Evolutionary conservation across 2,113 vertebrate species (phyloP), one percentile per base, ranked within the genome.

Genomic region (Hyla sarda): DNA sequence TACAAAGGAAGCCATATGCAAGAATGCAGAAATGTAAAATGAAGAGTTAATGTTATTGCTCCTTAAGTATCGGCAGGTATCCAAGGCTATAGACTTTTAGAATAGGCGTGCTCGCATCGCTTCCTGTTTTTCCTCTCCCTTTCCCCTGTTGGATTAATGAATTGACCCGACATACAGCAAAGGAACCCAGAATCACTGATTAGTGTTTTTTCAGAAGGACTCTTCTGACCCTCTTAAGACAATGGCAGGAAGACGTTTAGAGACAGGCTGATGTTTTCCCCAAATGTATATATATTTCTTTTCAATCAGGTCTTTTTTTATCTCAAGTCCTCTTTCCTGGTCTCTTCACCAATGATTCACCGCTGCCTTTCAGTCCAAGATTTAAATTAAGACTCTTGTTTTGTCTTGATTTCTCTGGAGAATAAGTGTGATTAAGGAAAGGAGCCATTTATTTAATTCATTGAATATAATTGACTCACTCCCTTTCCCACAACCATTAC

Each of bases 71-170:
- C 76, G 65, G 77, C 84, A 86, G 84, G 84, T 86, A 86, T 86
- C 75, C 76, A 80, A 80, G 65, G 52, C 47, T 28, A 71, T 21
- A 86, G 76, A 25, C 84, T 72, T 78, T 72, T 80, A 79, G 75
- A 21, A 32, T 23, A 28, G 84, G 84, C 71, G 84, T 86, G 77
- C 77, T 47, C 67, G 30, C 50, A 86, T 9, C 2, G 17, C 60
- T 81, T 86, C 84, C 84, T 86, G 84, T 86, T 86, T 86, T 86
- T 86, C 77, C 76, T 86, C 84, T 86, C 76, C 84, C 84, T 86
- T 86, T 86, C 84, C 84, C 77, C 69, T 86, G 32, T 71, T 54
- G 62, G 77, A 86, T 81, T 81, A 86, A 56, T 73, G 52, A 48
- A 86, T 62, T 60, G 62, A 81, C 52, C 84, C 65, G 71, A 37